Base-by-base conservation (phyloP, 2,113 vertebrate genomes). In the Eubucco bourcierii region DNA sequence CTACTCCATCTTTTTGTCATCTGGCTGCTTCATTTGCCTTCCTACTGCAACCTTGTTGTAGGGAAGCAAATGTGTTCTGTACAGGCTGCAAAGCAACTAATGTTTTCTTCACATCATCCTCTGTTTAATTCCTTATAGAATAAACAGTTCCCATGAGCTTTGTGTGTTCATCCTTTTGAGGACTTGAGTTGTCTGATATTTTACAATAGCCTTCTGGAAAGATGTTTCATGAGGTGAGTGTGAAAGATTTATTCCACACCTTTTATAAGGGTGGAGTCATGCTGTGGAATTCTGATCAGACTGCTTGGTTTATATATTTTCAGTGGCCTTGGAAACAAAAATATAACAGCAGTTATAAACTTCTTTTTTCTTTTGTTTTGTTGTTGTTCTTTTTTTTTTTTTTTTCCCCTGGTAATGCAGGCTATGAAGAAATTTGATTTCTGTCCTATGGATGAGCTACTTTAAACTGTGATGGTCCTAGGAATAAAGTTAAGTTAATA, bases 241-340 rank as follows among this genome's bases (percentile, higher is more conserved):
- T 94, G 23, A 68, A 91, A 90, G n/a, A n/a, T 79, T 25, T 83
- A 1, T 83, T 93, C 66, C 21, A 34, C 20, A 56, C 29, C 58
- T 64, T 87, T 59, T 61, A 12, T 25, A 21, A 61, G 59, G 16
- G 60, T 84, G 59, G 52, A 78, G 29, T 15, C 58, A 23, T 41
- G 50, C 52, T 77, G n/a, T 72, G 84, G 75, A 89, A 80, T 85
- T 92, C 37, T 67, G 78, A 34, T 80, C 50, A 71, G 44, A 71
- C 39, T 28, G 24, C n/a, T 80, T 0, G 0, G 44, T 91, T 87
- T 79, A 70, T 78, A 16, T 93, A 46, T 94, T 90, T 88, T 84
- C 59, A n/a, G 84, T 87, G 78, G 33, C 59, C 78, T 81, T 90
- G 77, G 83, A 84, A 94, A 80, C 65, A 90, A 75, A 88, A 80